Evolutionary conservation across 1,140 invertebrate species (phyloP).

Genomic region (Camponotus pennsylvanicus): DNA sequence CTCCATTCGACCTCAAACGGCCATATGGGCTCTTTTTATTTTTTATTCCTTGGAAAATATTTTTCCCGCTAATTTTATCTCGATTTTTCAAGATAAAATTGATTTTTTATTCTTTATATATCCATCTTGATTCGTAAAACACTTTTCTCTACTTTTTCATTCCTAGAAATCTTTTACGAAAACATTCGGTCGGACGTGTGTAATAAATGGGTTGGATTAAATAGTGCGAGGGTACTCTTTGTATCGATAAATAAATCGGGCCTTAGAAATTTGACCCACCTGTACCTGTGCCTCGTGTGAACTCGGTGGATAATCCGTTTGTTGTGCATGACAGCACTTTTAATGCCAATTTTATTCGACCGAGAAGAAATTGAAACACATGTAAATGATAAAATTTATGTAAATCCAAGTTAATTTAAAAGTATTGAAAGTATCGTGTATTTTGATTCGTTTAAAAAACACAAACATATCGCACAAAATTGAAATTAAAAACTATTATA

Average conservation of each 20-base stretch:
- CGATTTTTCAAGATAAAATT: neutral
- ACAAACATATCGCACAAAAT: neutral
- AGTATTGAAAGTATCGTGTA: neutral
- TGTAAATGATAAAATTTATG: neutral
- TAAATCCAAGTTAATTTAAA: neutral
- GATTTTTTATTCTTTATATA: neutral
- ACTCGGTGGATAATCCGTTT: slow-evolving; percentile 36
- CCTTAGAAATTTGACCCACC: slow-evolving; percentile 17
- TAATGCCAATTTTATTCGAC: slow-evolving; percentile 14
- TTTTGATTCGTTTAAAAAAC: neutral
- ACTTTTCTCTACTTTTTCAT: neutral
- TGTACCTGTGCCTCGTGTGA: slow-evolving; percentile 49
- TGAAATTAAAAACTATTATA: neutral
- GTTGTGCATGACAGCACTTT: neutral
- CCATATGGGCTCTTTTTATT: neutral
- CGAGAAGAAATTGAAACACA: neutral
- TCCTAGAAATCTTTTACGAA: neutral
- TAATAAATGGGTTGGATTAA: slow-evolving; percentile 10
- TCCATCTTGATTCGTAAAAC: neutral
- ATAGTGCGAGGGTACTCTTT: slow-evolving; percentile 15
- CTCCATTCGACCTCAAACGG: neutral
- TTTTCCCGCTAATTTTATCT: neutral
- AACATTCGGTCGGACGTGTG: neutral
- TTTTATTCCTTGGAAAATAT: neutral
- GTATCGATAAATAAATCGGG: neutral